Conservation (phyloP, 2,113 vertebrate genomes). For the Dasyurus viverrinus region DNA sequence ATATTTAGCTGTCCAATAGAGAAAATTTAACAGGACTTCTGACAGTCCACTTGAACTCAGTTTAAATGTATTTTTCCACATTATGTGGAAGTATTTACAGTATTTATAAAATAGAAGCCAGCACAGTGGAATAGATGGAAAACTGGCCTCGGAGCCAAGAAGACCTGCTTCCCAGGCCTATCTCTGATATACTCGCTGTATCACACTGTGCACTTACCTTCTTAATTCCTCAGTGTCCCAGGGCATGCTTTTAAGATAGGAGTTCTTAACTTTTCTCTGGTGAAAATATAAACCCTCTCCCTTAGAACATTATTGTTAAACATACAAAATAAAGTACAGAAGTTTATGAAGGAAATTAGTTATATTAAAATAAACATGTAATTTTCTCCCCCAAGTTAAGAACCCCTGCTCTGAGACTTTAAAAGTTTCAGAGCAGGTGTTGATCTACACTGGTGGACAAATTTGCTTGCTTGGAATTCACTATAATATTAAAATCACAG, state of each 20-base stretch:
- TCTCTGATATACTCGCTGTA: neutral
- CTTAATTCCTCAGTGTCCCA: neutral
- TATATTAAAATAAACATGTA: neutral
- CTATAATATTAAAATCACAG: neutral
- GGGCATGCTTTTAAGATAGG: neutral
- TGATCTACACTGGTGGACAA: neutral
- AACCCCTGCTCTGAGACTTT: neutral
- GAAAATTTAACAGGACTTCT: neutral
- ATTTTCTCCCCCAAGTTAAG: neutral
- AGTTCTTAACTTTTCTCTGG: neutral
- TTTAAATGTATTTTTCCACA: neutral
- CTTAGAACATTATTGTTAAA: neutral
- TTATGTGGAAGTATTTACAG: neutral
- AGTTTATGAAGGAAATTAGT: neutral
- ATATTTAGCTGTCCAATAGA: fast-evolving
- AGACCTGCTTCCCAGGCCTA: neutral
- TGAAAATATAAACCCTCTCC: neutral
- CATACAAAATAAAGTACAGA: neutral
- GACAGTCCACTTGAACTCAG: neutral
- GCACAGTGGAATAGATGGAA: neutral
- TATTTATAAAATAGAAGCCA: conserved; percentile 30
- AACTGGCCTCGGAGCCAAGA: neutral
- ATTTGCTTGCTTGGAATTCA: neutral
- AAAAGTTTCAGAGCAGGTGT: neutral
- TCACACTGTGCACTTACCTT: neutral